phyloP scores from a whole-genome alignment of 2,888 invertebrate species.

The Trissolcus japonicus region DNA sequence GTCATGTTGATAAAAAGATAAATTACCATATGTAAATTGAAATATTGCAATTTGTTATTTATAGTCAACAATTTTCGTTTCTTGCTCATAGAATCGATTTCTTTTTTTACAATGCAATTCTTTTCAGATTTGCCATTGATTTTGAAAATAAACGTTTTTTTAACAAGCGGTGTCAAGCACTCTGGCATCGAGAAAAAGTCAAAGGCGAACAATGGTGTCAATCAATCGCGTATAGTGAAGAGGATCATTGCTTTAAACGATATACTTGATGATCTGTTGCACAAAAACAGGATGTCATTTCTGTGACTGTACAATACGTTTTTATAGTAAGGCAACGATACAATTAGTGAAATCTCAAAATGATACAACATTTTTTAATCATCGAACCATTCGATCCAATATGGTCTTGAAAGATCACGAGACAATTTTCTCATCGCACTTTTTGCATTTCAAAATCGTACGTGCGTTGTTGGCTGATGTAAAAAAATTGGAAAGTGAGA shows the following conservation, averaged over 20 bases:
- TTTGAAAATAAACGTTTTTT: conserved; percentile 14
- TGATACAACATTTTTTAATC: not conserved
- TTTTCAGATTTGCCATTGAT: not conserved
- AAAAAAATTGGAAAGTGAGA: too few relatives aligned
- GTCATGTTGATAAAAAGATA: too few relatives aligned
- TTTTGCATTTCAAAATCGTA: too few relatives aligned
- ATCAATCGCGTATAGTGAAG: conserved; percentile 15
- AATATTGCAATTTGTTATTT: too few relatives aligned
- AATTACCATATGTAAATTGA: too few relatives aligned
- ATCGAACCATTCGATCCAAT: too few relatives aligned
- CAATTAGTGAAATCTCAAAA: not conserved
- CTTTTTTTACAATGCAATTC: not conserved
- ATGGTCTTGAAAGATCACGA: too few relatives aligned
- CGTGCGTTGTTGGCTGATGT: too few relatives aligned
- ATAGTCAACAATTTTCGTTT: too few relatives aligned
- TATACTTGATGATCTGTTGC: conserved; percentile 14
- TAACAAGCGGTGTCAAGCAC: conserved; percentile 21
- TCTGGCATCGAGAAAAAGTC: conserved; percentile 2
- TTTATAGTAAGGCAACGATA: not conserved
- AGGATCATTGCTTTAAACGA: conserved; percentile 21
- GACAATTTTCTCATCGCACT: too few relatives aligned
- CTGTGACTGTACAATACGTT: conserved; percentile 1
- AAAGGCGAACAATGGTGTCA: conserved; percentile 30
- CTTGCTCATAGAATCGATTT: too few relatives aligned
- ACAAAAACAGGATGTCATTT: conserved; percentile 8